Conservation (phyloP, 23 tunicate genomes). For the Aplidium turbinatum region DNA sequence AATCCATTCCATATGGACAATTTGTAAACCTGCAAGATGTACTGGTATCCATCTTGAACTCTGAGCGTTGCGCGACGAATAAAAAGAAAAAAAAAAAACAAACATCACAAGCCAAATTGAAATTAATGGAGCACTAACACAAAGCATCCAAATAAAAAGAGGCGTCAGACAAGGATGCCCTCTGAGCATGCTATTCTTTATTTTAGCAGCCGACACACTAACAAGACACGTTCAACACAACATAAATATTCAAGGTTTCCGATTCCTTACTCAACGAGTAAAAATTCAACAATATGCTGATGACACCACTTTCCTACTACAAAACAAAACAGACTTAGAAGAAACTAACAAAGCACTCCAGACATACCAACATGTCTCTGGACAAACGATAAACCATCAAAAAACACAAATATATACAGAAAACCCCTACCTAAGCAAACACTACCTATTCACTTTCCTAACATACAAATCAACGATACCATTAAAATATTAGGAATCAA, state of each 20-base stretch:
- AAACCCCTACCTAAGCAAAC: background rate
- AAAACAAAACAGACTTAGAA: background rate
- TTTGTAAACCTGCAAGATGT: too few species aligned
- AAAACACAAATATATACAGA: constrained; percentile 34
- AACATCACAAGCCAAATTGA: too few species aligned
- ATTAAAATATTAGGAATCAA: constrained; percentile 19
- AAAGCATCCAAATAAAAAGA: background rate
- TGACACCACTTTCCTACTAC: constrained; percentile 12
- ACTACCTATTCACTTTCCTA: background rate
- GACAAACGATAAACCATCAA: constrained; percentile 11
- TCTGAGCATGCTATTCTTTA: constrained; percentile 43
- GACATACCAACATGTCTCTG: constrained; percentile 2
- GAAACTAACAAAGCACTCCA: background rate
- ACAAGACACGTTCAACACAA: constrained; percentile 12
- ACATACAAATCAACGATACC: background rate
- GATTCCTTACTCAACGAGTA: background rate
- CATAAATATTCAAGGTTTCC: constrained; percentile 6
- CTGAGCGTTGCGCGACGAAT: too few species aligned
- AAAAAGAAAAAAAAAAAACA: too few species aligned
- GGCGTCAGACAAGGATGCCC: constrained; percentile 58
- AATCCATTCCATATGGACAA: too few species aligned
- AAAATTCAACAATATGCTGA: constrained; percentile 48
- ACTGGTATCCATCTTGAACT: too few species aligned
- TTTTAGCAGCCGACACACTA: constrained; percentile 4
- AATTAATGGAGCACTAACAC: constrained; percentile 15